These are phyloP conservation scores for Styela clava DNA, from an alignment of 23 tunicate genomes.

Conservation along the genomic window DNA sequence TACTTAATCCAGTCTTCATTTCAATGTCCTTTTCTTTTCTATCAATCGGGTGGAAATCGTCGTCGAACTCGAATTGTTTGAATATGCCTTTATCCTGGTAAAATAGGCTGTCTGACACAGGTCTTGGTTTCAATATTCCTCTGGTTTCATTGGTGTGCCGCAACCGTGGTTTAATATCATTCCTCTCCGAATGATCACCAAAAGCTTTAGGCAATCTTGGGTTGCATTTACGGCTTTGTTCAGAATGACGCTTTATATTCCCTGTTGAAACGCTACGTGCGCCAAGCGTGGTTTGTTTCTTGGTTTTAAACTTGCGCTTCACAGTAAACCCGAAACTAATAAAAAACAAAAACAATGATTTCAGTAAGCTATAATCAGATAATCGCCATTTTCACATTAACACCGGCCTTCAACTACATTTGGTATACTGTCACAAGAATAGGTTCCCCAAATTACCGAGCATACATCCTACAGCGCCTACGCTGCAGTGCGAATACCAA, in stretches of 20 bases:
- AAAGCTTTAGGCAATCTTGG: no score
- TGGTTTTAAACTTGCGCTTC: neutral
- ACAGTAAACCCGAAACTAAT: neutral
- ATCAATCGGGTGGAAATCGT: neutral
- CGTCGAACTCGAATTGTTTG: neutral
- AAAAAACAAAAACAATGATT: no score
- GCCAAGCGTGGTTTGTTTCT: neutral
- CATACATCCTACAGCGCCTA: no score
- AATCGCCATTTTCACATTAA: no score
- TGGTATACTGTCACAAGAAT: no score
- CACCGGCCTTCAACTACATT: no score
- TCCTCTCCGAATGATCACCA: no score
- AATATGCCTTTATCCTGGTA: neutral
- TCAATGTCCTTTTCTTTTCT: neutral
- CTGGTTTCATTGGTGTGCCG: neutral
- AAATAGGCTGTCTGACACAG: neutral
- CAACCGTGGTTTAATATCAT: no score
- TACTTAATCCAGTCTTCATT: slow-evolving; percentile 34
- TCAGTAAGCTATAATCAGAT: no score
- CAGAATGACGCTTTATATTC: neutral
- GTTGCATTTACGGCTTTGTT: no score
- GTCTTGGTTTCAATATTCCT: neutral
- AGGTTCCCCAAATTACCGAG: no score
- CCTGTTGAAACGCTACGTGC: neutral
- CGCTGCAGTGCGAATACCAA: neutral